Base-by-base conservation (phyloP, 2,888 invertebrate genomes). In the Cataglyphis livida region DNA sequence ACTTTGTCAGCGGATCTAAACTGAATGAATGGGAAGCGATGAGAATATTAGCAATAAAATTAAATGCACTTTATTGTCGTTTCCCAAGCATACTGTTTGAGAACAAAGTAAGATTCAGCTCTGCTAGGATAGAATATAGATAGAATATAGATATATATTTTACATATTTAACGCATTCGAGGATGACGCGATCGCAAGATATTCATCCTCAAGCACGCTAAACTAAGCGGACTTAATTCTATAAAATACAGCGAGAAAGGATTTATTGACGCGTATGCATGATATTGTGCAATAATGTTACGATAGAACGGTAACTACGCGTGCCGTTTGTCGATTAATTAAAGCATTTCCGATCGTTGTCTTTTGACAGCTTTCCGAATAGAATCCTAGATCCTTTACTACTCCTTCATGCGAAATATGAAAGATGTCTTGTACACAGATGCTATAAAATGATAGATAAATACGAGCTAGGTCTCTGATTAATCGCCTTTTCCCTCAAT, bases 41-140 rank as follows among this genome's bases (percentile, higher is more conserved):
- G 3, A 51, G n/a, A 32, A 18, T 44, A 48, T 76, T 65, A 81
- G 83, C 82, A 74, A 61, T 90, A 89, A 91, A 93, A 91, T 88
- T 89, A 91, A 93, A 93, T 91, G 92, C 91, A 92, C 84, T 93
- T 93, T 93, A 93, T 93, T 93, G 92, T 93, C 93, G 86, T 86
- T 89, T 88, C 83, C 87, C 87, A 91, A 91, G 86, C 91, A 89
- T 84, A 90, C 62, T 73, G 82, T 90, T 89, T 88, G 85, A 90
- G 86, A 91, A 89, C 86, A 89, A 91, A 86, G 59, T 87, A 91
- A 91, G 70, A 87, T 79, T 83, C 75, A 82, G 87, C 88, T 28
- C 9, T 81, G 74, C 79, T 85, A 86, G 71, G 65, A 59, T 87
- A 86, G 74, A 76, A 51, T 65, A 44, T 79, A 83, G 35, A 64